Base-by-base conservation (phyloP, 2,113 vertebrate species). In the Calypte anna region DNA sequence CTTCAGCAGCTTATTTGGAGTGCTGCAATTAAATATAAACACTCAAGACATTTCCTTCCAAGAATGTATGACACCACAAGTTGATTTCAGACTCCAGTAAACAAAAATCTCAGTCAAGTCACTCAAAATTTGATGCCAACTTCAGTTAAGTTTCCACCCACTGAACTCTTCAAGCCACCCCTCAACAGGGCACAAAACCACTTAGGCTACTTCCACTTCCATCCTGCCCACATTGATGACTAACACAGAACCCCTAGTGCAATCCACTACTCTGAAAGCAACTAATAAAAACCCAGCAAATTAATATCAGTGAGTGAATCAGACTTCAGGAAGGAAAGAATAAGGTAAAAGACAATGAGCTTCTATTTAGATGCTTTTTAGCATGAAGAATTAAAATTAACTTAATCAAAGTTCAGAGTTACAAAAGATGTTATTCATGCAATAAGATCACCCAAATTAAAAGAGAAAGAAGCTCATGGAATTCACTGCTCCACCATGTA, bases 271-370 rank as follows among this genome's bases (percentile, higher is more conserved):
- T 69, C 87, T 92, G 63, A 87, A 89, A 88, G 81, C 48, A 82
- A 79, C 16, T 36, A 70, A 80, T 74, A 82, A 68, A 94, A 91
- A 62, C 2, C 0, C 68, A 82, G 59, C 57, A 77, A 91, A 95
- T 91, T 82, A 86, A 31, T 95, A 94, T 81, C 87, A 91, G 90
- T 72, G 94, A 90, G 19, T 95, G 93, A 97, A 82, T 97, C 95
- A 95, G 75, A 46, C 75, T 87, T 66, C 82, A 93, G 90, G 93
- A 90, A 96, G 93, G 85, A 95, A 91, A 79, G 59, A 91, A 36
- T 12, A 93, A 79, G 67, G 59, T 82, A 87, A 79, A 15, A 88
- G 36, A 91, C 30, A 96, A 54, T 31, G 75, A 91, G 82, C 38
- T 61, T 55, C 82, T 86, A 78, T 31, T 81, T 63, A 91, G 82